Percentiles rank a stretch among this genome's conserved stretches.
phyloP scores from a whole-genome alignment of 2,797 vertebrate genomes.

The Notamacropus eugenii region DNA sequence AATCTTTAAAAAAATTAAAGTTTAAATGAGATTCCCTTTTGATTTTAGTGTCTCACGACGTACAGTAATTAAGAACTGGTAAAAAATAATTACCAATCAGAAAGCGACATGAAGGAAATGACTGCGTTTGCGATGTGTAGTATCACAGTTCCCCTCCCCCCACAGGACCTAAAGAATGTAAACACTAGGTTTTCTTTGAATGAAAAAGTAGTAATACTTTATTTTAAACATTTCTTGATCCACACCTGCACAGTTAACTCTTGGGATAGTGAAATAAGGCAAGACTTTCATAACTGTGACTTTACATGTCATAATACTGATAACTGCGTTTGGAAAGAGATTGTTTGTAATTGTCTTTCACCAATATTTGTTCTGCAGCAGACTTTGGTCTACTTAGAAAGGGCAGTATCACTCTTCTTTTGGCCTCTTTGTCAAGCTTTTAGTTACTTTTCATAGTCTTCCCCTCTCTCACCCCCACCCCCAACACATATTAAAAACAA shows the following conservation, averaged over 20 bases:
- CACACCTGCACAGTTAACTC: conserved; percentile 94
- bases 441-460: conserved; percentile 47
- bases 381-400: conserved; percentile 92
- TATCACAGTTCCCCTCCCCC: conserved; percentile 91
- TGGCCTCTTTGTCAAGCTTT: conserved; percentile 56
- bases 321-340: conserved; percentile 82
- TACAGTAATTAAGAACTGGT: conserved; percentile 93
- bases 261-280: conserved; percentile 94
- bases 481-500: conserved; percentile 39
- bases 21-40: conserved; percentile 91
- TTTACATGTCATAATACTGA: conserved; percentile 94
- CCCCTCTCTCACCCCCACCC: background rate
- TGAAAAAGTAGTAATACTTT: conserved; percentile 94
- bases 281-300: conserved; percentile 93
- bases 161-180: conserved; percentile 97
- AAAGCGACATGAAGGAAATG: conserved; percentile 92
- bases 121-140: conserved; percentile 91
- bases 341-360: conserved; percentile 81
- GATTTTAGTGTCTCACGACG: conserved; percentile 99
- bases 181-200: conserved; percentile 92
- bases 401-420: conserved; percentile 84
- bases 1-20: conserved; percentile 90
- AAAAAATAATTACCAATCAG: conserved; percentile 90
- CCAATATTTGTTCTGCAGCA: conserved; percentile 89
- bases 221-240: conserved; percentile 88